Percentiles rank a stretch among this genome's conserved stretches.
phyloP scores from a whole-genome alignment of 1,140 invertebrate species.

The Melipona quadrifasciata region DNA sequence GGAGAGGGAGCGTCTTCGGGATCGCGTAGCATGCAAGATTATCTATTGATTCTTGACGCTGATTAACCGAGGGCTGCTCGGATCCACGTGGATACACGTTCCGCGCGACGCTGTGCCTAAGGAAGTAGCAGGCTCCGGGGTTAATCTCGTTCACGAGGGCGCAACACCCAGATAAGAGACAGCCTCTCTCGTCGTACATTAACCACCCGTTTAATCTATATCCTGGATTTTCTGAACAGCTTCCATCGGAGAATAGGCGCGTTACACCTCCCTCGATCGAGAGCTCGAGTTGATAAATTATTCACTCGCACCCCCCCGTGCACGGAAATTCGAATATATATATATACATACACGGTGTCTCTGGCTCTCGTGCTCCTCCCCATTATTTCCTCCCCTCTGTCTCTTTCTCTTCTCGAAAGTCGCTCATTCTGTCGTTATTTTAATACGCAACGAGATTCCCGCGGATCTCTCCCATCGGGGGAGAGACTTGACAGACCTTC shows the following conservation, averaged over 20 bases:
- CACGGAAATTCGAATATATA: background rate
- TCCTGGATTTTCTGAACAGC: conserved; percentile 18
- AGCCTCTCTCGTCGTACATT: background rate
- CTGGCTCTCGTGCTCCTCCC: background rate
- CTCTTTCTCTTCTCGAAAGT: background rate
- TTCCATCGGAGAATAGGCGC: background rate
- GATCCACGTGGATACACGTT: background rate
- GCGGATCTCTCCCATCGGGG: background rate
- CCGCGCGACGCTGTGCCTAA: background rate
- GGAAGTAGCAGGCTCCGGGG: background rate
- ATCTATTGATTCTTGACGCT: conserved; percentile 10
- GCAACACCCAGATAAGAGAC: background rate
- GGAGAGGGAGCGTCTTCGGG: background rate
- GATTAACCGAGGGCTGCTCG: background rate
- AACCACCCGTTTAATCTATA: background rate
- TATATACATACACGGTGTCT: background rate
- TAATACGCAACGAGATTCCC: background rate
- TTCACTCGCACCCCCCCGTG: background rate
- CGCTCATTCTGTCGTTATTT: background rate
- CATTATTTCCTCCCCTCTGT: too few species aligned
- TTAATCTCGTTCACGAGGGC: conserved; percentile 8
- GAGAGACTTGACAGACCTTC: background rate
- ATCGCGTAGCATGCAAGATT: background rate
- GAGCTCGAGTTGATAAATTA: conserved; percentile 16
- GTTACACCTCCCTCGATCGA: background rate